Evolutionary conservation across 2,113 vertebrate species (phyloP), one percentile per base, ranked within the genome.

Genomic region (Gavia stellata): DNA sequence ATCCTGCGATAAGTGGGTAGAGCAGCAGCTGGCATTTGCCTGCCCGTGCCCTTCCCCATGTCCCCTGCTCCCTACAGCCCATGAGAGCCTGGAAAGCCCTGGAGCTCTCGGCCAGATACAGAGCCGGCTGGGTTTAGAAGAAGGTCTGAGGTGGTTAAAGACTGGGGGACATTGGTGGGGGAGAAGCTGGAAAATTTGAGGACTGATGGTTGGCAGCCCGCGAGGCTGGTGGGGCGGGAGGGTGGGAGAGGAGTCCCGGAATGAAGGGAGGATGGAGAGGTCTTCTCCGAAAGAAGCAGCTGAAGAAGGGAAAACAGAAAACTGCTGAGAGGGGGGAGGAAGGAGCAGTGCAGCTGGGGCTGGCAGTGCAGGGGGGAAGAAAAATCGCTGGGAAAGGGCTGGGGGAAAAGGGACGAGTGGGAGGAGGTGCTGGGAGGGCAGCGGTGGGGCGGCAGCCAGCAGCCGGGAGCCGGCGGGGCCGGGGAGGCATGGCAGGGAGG

Each of bases 391-490:
- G 40, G 33, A 50, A 66, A 38, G n/a, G 15, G 23, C 9, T 42
- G 55, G 8, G 42, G 47, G 10, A 14, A 55, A 28, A 40, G 59
- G 31, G 40, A 14, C 3, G 7, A 34, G 44, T 0, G 3, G 13
- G 38, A 79, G 14, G 10, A 36, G 44, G 33, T 17, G 23, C 26
- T 42, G 49, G 36, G 52, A 31, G 12, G 23, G 18, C 56, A 58
- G 44, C 0, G 3, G 44, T 14, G 71, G 17, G n/a, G 18, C 50
- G 34, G 13, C 59, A 66, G 38, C 0, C 4, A 50, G 42, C 0
- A 1, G 28, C 29, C 0, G 1, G 42, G 53, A 74, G 45, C 8
- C 0, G 3, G 44, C 4, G 5, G 62, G 44, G 52, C 66, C 0
- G 8, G 14, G 15, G 40, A 75, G 45, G 19, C 73, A 18, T 6